phyloP scores from a whole-genome alignment of 2,797 vertebrate species.

The Chrosomus eos region DNA sequence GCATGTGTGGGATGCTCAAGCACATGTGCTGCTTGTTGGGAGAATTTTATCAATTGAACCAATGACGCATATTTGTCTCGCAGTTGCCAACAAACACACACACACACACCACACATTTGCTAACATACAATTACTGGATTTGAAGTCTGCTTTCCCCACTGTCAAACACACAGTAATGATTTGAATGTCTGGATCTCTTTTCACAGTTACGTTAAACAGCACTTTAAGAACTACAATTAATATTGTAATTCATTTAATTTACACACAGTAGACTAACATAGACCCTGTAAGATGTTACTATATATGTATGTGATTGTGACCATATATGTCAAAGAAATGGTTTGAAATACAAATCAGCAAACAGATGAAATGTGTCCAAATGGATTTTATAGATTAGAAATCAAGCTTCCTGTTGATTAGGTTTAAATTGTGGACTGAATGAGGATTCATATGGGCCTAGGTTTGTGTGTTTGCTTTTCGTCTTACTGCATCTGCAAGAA shows the following conservation, averaged over 20 bases:
- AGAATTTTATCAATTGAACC: slow-evolving; percentile 12
- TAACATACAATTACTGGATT: background rate
- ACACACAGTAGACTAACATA: background rate
- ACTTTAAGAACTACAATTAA: background rate
- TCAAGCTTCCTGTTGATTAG: background rate
- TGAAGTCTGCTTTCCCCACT: background rate
- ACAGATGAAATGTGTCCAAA: background rate
- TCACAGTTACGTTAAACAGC: background rate
- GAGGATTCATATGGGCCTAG: background rate
- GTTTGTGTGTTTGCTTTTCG: background rate
- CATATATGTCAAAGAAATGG: background rate
- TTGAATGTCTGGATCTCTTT: background rate
- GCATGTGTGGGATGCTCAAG: too few species aligned
- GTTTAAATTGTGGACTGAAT: background rate
- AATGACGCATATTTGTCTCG: background rate
- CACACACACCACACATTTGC: background rate
- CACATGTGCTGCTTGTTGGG: background rate
- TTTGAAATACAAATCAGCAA: background rate
- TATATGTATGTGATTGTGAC: background rate
- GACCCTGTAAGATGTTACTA: background rate
- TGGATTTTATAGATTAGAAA: background rate
- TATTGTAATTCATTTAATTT: background rate
- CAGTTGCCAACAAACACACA: background rate
- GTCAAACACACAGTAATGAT: background rate
- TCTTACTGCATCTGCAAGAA: background rate